A percentile compares a stretch with the other conserved stretches of the same genome.
phyloP scores from a whole-genome alignment of 2,113 vertebrate species.

The Strix aluco region DNA sequence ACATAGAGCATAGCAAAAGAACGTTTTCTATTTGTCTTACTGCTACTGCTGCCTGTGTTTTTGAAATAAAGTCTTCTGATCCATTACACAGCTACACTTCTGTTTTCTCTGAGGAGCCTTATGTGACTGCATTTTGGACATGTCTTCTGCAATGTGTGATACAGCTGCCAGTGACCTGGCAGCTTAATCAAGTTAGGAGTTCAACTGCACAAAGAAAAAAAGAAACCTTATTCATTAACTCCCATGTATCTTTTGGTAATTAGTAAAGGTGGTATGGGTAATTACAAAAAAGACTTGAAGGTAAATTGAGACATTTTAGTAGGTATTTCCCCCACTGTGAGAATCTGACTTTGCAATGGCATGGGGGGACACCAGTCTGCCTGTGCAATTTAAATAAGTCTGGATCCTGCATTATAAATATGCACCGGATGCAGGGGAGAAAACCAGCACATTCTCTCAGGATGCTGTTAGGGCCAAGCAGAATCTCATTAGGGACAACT shows the following conservation, averaged over 20 bases:
- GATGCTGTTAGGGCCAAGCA: conserved; percentile 80
- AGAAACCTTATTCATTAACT: background rate
- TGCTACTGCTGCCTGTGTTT: background rate
- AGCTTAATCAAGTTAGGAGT: background rate
- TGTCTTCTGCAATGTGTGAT: background rate
- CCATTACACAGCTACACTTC: background rate
- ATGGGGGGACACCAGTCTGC: conserved; percentile 40
- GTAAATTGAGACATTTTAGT: background rate
- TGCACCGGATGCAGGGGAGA: conserved; percentile 71
- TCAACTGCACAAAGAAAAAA: background rate
- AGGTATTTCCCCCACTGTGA: conserved; percentile 7
- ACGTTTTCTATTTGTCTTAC: background rate
- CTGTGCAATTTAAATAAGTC: conserved; percentile 64
- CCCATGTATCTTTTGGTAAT: background rate
- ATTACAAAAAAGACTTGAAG: background rate
- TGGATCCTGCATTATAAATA: conserved; percentile 73
- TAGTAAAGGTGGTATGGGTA: background rate
- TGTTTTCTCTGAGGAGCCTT: background rate
- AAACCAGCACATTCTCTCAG: conserved; percentile 75
- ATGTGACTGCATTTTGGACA: background rate
- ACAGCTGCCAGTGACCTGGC: background rate
- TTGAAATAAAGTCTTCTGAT: background rate
- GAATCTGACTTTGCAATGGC: background rate
- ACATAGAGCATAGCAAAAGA: background rate
- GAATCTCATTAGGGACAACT: conserved; percentile 84